phyloP scores from a whole-genome alignment of 1,140 invertebrate species.

The Eupristina koningsbergeri region DNA sequence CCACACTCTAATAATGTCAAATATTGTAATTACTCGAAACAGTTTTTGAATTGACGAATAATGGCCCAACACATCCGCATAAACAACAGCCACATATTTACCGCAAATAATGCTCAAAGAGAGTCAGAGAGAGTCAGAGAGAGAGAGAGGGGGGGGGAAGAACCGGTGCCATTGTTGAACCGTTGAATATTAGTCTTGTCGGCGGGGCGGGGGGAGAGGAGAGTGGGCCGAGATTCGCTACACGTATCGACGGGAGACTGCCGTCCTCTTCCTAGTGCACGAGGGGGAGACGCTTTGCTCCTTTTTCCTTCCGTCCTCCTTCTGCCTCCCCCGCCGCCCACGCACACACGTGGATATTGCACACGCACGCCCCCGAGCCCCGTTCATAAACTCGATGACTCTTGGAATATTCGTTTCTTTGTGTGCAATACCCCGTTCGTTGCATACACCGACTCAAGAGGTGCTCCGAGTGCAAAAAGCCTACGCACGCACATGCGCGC shows the following conservation, averaged over 20 bases:
- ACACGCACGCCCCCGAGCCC: neutral
- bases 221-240: neutral
- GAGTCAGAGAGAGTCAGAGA: too few species aligned
- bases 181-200: too few species aligned
- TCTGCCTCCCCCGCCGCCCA: neutral
- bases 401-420: neutral
- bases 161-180: too few species aligned
- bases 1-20: neutral
- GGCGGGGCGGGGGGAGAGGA: neutral
- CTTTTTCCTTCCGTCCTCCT: constrained; percentile 16
- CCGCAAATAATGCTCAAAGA: neutral
- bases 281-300: constrained; percentile 2
- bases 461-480: neutral
- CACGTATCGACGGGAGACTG: neutral
- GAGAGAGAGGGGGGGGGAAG: too few species aligned
- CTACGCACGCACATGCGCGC: neutral
- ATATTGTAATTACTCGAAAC: neutral
- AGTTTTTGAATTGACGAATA: neutral
- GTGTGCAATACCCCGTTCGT: constrained; percentile 5
- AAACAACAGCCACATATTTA: neutral
- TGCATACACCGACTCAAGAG: too few species aligned
- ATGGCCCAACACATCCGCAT: neutral
- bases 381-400: constrained; percentile 32
- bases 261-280: neutral
- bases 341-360: neutral